Evolutionary conservation across 2,888 invertebrate genomes (phyloP).

Genomic region (Brenthis ino): DNA sequence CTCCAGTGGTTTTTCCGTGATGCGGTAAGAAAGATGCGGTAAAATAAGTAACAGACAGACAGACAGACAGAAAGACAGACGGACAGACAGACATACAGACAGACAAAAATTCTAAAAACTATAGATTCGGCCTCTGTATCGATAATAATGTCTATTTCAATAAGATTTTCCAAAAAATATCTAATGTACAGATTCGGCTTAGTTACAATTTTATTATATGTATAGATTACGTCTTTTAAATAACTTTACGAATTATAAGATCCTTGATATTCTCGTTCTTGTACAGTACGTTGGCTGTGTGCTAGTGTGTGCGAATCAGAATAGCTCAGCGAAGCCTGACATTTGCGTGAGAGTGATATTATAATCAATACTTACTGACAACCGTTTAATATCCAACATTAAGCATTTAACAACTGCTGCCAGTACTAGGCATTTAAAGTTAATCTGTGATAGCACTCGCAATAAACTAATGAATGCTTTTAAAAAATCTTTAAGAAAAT

Average conservation of each 20-base stretch:
- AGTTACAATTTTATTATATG: no score
- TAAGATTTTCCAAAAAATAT: no score
- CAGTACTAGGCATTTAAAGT: conserved; percentile 28
- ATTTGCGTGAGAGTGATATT: conserved; percentile 33
- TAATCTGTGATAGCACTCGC: conserved; percentile 20
- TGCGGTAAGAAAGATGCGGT: no score
- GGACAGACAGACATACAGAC: no score
- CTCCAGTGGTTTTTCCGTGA: no score
- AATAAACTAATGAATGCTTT: conserved; percentile 28
- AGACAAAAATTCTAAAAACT: no score
- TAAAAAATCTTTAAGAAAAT: conserved; percentile 13
- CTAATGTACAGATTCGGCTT: no score
- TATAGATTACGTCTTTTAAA: background rate
- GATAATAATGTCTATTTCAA: no score
- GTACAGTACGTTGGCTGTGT: conserved; percentile 3
- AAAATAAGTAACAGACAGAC: no score
- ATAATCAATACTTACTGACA: conserved; percentile 34
- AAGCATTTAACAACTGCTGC: conserved; percentile 29
- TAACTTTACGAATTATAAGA: background rate
- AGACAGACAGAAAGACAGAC: no score
- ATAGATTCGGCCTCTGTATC: no score
- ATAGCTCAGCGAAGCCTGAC: conserved; percentile 25
- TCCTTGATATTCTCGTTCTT: conserved; percentile 6
- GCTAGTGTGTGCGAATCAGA: conserved; percentile 14
- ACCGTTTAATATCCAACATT: conserved; percentile 29